A percentile compares a stretch with the other conserved stretches of the same genome.
These are phyloP conservation scores for Harpagoxenus sublaevis DNA, from an alignment of 2,888 invertebrate species.

Conservation along the genomic window DNA sequence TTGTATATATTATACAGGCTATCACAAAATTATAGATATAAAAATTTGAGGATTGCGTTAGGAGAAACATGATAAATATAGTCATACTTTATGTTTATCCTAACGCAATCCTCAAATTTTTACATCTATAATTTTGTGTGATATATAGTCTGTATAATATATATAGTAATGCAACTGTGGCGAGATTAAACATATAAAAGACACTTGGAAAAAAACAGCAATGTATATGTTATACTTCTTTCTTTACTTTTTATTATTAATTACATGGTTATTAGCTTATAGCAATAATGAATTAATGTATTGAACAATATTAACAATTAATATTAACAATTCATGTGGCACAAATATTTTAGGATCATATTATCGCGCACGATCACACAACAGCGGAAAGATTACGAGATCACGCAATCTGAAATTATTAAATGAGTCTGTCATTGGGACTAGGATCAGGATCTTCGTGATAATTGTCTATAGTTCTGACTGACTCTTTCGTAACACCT, in stretches of 20 bases:
- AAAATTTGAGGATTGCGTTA: too few species aligned
- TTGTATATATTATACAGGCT: background rate
- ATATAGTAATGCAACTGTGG: background rate
- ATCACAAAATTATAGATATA: too few species aligned
- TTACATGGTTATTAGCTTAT: slow-evolving; percentile 14
- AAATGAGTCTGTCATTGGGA: slow-evolving; percentile 80
- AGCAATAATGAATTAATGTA: slow-evolving; percentile 34
- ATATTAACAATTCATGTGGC: slow-evolving; percentile 39
- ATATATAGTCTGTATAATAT: background rate
- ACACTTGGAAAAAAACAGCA: background rate
- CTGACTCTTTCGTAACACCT: slow-evolving; percentile 50
- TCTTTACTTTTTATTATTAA: slow-evolving; percentile 24
- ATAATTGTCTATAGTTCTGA: slow-evolving; percentile 50
- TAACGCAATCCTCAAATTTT: background rate
- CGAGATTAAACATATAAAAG: background rate
- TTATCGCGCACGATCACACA: slow-evolving; percentile 20
- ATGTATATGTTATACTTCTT: background rate
- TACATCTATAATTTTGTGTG: background rate
- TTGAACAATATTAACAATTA: slow-evolving; percentile 7
- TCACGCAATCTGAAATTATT: slow-evolving; percentile 47
- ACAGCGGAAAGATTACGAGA: background rate
- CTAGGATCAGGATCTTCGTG: slow-evolving; percentile 58
- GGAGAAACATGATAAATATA: too few species aligned
- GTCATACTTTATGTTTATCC: background rate
- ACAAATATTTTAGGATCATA: slow-evolving; percentile 21